Conservation (phyloP, 2,888 invertebrate species). For the Meandrusa payeni region DNA sequence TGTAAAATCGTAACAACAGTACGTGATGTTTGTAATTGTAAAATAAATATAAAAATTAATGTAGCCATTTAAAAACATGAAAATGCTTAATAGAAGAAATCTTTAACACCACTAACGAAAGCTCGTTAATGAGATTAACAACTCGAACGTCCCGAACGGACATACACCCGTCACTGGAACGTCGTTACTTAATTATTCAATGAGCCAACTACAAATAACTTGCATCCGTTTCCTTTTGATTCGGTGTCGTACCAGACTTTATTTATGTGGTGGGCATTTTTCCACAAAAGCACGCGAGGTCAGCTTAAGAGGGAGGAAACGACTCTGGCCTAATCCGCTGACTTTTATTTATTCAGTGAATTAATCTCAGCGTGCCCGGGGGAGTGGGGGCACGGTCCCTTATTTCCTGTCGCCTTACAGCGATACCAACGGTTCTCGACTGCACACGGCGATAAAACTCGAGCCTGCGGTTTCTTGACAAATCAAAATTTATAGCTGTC, state of each 20-base stretch:
- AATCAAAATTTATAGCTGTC: conserved; percentile 50
- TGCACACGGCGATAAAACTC: conserved; percentile 58
- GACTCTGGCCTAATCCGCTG: conserved; percentile 79
- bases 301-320: conserved; percentile 78
- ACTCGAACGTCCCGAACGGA: conserved; percentile 2
- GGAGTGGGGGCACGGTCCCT: conserved; percentile 61
- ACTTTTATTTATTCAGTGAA: conserved; percentile 81
- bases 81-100: too few species aligned
- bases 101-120: not conserved
- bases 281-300: conserved; percentile 78
- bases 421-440: conserved; percentile 59
- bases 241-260: conserved; percentile 59
- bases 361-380: conserved; percentile 68
- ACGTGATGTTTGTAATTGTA: too few species aligned
- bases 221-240: conserved; percentile 60
- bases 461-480: conserved; percentile 45
- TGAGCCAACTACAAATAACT: conserved; percentile 24
- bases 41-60: too few species aligned
- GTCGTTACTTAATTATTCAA: conserved; percentile 27
- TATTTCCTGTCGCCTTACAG: conserved; percentile 58
- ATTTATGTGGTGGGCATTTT: conserved; percentile 75
- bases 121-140: conserved; percentile 1
- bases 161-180: conserved; percentile 9
- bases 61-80: too few species aligned
- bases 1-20: too few species aligned